Evolutionary conservation across 2,113 vertebrate genomes (phyloP).

Genomic region (Urocynchramus pylzowi): DNA sequence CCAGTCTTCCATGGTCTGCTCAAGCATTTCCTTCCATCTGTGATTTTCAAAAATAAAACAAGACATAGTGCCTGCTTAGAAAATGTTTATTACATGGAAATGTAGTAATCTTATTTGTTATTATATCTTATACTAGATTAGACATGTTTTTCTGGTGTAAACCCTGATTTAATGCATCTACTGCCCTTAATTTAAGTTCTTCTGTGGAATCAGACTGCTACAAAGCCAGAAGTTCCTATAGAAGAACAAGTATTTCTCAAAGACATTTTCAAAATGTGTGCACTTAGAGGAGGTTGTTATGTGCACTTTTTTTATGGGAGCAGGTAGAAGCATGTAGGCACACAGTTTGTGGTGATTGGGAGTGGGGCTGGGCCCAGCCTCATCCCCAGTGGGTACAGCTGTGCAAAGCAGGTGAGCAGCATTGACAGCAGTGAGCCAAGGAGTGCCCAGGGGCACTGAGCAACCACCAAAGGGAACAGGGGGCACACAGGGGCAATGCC

Average conservation of each 20-base stretch:
- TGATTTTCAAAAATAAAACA: background rate
- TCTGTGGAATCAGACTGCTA: background rate
- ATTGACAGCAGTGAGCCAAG: background rate
- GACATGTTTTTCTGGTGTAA: background rate
- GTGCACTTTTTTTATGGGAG: background rate
- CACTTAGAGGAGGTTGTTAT: background rate
- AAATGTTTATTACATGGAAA: background rate
- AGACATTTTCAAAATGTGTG: background rate
- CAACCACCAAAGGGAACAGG: background rate
- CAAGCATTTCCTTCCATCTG: background rate
- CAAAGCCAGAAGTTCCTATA: background rate
- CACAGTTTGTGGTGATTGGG: background rate
- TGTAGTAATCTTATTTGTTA: background rate
- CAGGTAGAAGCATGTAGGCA: background rate
- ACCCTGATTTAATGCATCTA: background rate
- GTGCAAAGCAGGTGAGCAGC: background rate
- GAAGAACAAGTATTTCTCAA: background rate
- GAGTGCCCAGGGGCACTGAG: background rate
- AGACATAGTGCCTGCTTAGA: background rate
- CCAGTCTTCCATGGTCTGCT: background rate
- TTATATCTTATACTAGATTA: background rate
- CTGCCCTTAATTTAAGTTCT: background rate
- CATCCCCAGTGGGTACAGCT: background rate
- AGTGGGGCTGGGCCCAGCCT: background rate
- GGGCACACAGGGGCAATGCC: background rate